Evolutionary conservation across 2,797 vertebrate genomes (phyloP), one percentile per base, ranked within the genome.

Genomic region (Periparus ater): DNA sequence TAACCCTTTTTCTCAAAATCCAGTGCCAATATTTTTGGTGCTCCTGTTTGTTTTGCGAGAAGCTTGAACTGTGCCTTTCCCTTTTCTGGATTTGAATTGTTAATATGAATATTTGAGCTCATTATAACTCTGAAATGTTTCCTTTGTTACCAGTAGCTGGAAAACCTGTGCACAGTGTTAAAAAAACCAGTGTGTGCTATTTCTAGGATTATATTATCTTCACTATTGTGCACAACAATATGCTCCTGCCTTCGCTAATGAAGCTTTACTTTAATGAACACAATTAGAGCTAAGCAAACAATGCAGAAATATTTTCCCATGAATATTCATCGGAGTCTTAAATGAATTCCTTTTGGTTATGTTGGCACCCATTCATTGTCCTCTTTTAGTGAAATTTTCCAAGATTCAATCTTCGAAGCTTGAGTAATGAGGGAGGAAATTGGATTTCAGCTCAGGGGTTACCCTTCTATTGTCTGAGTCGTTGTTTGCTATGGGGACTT

Each of bases 281-380:
- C 96, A 96, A 96, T 97, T 97, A 96, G 77, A 87, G 65, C 77
- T 67, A 94, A 50, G 92, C 55, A 89, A 96, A 95, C 82, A 97
- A 90, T 90, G 92, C 65, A 88, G 85, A 93, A 96, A 94, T 87
- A 84, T 96, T 94, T 95, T 85, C 1, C 66, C 42, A 89, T 96
- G 94, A 94, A 89, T 95, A 96, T 97, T 96, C 89, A 96, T 91
- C 38, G 8, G 34, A 91, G 48, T 75, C 71, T 71, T 66, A 92
- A 85, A 94, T 93, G 1, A 93, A 73, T 91, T 91, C 76, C 51
- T 44, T 73, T 95, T 19, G 10, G 36, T 93, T 89, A 60, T 61
- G 30, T 83, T 89, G 72, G 66, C 51, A 89, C 18, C 81, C 63
- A 13, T 73, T 94, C 60, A 25, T 55, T 80, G 83, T 84, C 21